Evolutionary conservation across 1,140 invertebrate genomes (phyloP).

Genomic region (Sweltsa coloradensis): DNA sequence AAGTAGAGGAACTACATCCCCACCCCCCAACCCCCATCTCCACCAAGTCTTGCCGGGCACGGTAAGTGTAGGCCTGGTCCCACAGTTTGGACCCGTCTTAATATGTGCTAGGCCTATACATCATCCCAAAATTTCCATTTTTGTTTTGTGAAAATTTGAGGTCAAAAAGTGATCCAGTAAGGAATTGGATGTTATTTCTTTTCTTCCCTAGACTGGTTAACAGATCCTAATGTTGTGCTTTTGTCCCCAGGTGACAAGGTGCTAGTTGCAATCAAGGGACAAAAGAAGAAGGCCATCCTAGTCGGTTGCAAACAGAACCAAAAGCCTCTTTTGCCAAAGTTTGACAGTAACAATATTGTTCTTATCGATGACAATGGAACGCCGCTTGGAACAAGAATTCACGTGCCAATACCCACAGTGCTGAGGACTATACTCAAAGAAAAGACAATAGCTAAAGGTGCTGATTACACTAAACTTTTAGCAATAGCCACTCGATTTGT

Average conservation of each 20-base stretch:
- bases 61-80: no score
- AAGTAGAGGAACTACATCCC: no score
- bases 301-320: slow-evolving; percentile 86
- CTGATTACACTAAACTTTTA: slow-evolving; percentile 90
- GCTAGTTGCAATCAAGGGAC: slow-evolving; percentile 89
- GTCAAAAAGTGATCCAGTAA: no score
- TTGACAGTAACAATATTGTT: slow-evolving; percentile 95
- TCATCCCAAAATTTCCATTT: no score
- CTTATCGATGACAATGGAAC: slow-evolving; percentile 89
- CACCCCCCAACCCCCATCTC: no score
- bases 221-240: not conserved
- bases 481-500: slow-evolving; percentile 89
- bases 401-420: slow-evolving; percentile 86
- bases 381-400: slow-evolving; percentile 86
- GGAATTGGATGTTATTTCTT: no score
- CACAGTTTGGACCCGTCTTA: no score
- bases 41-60: no score
- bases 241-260: slow-evolving; percentile 64
- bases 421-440: slow-evolving; percentile 78
- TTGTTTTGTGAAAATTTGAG: no score
- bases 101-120: no score
- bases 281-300: slow-evolving; percentile 91
- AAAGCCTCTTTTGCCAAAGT: slow-evolving; percentile 71
- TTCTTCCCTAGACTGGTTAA: no score
- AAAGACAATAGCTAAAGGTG: slow-evolving; percentile 67